Evolutionary conservation across 1,140 invertebrate species (phyloP), one percentile per base, ranked within the genome.

Genomic region (Panagrolaimus sp.): DNA sequence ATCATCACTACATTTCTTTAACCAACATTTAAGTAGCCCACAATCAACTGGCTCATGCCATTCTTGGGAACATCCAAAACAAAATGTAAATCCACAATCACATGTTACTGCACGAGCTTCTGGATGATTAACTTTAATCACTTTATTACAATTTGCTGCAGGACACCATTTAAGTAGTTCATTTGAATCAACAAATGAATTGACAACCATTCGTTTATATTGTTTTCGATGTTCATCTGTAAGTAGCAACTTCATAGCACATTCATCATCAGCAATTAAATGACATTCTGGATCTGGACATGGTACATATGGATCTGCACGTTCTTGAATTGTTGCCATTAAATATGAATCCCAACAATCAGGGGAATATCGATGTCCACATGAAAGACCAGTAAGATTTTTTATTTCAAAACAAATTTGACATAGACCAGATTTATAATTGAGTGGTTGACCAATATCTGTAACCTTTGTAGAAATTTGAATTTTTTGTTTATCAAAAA

Each of bases 21-120:
- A 93, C 96, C 96, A 98, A 83, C 91, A 92, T 79, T 89, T 90
- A 0, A 99, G 87, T 82, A 94, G 88, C 76, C 89, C 88, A 86
- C 96, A 99, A 78, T 91, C 91, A 2, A 98, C 93, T 7, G 96
- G 96, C 84, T 98, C 95, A 85, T 99, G 96, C 95, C 95, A 98
- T 84, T 93, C 92, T 85, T 97, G 92, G 46, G 92, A 92, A 86
- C 96, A 99, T 53, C 90, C 87, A 87, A 98, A 98, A 85, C 78
- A 79, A 44, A 82, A 82, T 9, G 42, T 27, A 20, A 53, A 66
- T n/a, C 87, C 88, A 85, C 95, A 98, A 79, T 89, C 89, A 84
- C 96, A 98, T 38, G 89, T 92, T 3, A 98, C 93, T n/a, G 91
- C 91, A 81, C 91, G 89, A 14, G 90, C 86, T 83, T 97, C 94